A percentile compares a stretch with the other conserved stretches of the same genome.
Evolutionary conservation across 2,797 vertebrate genomes (phyloP).

Genomic region (Danio choprae): DNA sequence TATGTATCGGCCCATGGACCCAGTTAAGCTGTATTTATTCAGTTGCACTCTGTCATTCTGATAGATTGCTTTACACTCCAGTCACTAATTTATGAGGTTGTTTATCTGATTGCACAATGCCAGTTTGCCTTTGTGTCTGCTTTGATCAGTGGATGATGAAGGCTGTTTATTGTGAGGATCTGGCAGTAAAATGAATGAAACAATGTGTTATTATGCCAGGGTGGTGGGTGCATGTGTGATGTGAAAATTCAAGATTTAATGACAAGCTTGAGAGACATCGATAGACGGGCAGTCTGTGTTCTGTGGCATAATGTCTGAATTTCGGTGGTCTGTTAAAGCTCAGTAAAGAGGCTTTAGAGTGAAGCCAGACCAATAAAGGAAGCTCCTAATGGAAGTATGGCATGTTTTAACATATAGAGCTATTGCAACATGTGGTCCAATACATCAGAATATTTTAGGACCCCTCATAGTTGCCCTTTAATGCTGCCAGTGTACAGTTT

Average conservation of each 20-base stretch:
- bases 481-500: constrained; percentile 31
- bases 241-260: constrained; percentile 12
- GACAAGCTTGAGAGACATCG: constrained; percentile 10
- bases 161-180: constrained; percentile 2
- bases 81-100: constrained; percentile 4
- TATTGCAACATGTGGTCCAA: constrained; percentile 45
- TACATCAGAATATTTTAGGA: constrained; percentile 63
- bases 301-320: not conserved
- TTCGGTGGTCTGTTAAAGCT: constrained; percentile 24
- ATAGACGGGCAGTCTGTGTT: not conserved
- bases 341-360: constrained; percentile 32
- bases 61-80: constrained; percentile 10
- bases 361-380: constrained; percentile 1
- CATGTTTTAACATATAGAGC: constrained; percentile 28
- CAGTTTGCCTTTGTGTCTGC: constrained; percentile 19
- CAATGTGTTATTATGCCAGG: not conserved
- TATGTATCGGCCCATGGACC: not conserved
- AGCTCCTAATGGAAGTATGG: constrained; percentile 40
- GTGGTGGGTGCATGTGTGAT: not conserved
- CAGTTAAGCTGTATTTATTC: constrained; percentile 13
- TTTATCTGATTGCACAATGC: constrained; percentile 24
- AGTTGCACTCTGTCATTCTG: constrained; percentile 17
- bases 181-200: constrained; percentile 29
- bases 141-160: constrained; percentile 2
- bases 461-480: constrained; percentile 55